Evolutionary conservation across 2,113 vertebrate genomes (phyloP), one percentile per base, ranked within the genome.

Genomic region (Nerophis ophidion): DNA sequence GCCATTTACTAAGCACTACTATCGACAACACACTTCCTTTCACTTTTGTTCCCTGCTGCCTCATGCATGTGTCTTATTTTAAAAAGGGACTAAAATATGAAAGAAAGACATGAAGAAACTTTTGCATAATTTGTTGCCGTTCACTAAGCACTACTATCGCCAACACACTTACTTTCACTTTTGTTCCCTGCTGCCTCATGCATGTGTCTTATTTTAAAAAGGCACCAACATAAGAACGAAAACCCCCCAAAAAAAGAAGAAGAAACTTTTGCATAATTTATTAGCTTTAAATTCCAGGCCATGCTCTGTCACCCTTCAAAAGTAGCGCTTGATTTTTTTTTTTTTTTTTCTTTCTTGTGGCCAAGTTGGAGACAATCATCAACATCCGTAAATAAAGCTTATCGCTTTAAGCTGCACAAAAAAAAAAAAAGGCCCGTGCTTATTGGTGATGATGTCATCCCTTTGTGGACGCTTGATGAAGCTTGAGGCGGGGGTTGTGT

Each of bases 241-340:
- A 26, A n/a, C n/a, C n/a, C n/a, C n/a, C 26, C 26, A 26, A n/a
- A 53, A 36, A 9, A 49, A 49, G n/a, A 49, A 49, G 17, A 19
- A 49, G 9, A 49, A 17, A 53, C 11, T 85, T 91, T 85, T 90
- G 88, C 89, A 90, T 86, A 84, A 84, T 89, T 56, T 17, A 17
- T 79, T 63, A 72, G 82, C 81, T 85, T 82, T 91, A 92, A 93
- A 93, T 90, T 91, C 89, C 66, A 78, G 75, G 86, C 54, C 89
- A 94, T 92, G 92, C 88, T 93, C 91, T 83, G 86, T 91, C 91
- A 92, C 89, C 87, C 92, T 86, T 85, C 84, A 76, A 93, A 96
- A 93, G 93, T 91, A 88, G 87, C 81, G 79, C 26, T 26, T 26
- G 26, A 26, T 26, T 2, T 26, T 26, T 26, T 26, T 26, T 26